A percentile compares a stretch with the other conserved stretches of the same genome.
phyloP scores from a whole-genome alignment of 2,888 invertebrate genomes.

The Trachelus iudaicus region DNA sequence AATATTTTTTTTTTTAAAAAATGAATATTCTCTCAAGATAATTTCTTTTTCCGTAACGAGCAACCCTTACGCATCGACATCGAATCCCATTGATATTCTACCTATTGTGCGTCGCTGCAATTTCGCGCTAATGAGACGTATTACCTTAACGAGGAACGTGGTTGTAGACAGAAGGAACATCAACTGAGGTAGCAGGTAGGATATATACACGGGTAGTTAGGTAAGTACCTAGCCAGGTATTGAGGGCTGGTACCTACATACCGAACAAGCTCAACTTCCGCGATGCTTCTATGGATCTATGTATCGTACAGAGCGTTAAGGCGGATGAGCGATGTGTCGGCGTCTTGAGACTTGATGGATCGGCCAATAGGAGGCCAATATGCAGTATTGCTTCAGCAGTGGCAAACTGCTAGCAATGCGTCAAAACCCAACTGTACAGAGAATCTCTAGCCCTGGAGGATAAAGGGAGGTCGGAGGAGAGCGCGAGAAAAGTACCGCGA shows the following conservation, averaged over 20 bases:
- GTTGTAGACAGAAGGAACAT: neutral
- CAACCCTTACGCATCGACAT: too few relatives aligned
- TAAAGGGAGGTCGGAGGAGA: neutral
- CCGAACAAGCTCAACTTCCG: neutral
- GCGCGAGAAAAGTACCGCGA: neutral
- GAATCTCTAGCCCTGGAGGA: neutral
- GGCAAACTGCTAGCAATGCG: constrained; percentile 55
- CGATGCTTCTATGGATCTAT: neutral
- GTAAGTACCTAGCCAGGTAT: neutral
- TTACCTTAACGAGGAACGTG: neutral
- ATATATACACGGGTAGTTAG: neutral
- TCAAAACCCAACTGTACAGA: constrained; percentile 34
- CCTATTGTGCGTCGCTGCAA: neutral
- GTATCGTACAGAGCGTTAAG: constrained; percentile 44
- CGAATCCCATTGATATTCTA: neutral
- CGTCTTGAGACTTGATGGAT: constrained; percentile 57
- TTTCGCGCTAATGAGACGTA: neutral
- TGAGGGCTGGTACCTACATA: neutral
- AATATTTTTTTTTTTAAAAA: too few relatives aligned
- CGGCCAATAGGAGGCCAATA: constrained; percentile 56
- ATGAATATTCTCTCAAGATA: neutral
- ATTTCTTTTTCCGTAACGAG: neutral
- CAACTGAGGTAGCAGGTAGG: neutral
- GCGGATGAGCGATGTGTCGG: constrained; percentile 53
- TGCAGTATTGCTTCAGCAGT: constrained; percentile 51